Base-by-base conservation (phyloP, 2,113 vertebrate genomes). In the Rhineura floridana region DNA sequence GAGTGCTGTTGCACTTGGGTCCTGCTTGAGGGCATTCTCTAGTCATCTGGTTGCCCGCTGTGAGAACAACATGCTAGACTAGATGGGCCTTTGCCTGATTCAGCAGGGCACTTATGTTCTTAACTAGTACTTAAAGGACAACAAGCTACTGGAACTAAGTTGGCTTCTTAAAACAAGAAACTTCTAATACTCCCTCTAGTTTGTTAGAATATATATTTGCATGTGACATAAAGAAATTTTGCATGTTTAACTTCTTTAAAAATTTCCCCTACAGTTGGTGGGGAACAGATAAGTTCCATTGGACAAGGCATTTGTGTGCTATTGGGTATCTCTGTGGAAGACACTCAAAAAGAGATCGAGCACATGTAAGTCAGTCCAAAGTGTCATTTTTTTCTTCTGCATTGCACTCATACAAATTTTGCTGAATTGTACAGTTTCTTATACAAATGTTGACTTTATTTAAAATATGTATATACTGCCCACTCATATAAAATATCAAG, bases 291-390 rank as follows among this genome's bases (percentile, higher is more conserved):
- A 90, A 98, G 98, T n/a, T 97, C 98, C 21, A 99, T 99, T 86
- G 99, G 98, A 89, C 96, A 96, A 87, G 99, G 99, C 46, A 96
- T 99, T 86, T 99, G 98, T 88, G 98, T 99, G 4, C 96, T 99
- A 90, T 94, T 99, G 92, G 98, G 99, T 1, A 97, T 99, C 91
- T 99, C 98, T 78, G 92, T 97, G 91, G 98, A 99, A 89, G 98
- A 99, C 91, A 98, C 98, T 0, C 98, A 98, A 76, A 98, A 96
- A 94, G 98, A 99, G 90, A 95, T 97, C 50, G 99, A 99, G 50
- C 98, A 99, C 96, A 98, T 99, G 99, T 99, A 96, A 98, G 98
- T 97, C 84, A 59, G 0, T 2, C 62, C 9, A n/a, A 59, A 62
- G 19, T 25, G 77, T 39, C 17, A 59, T 0, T 30, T 0, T 25